Base-by-base conservation (phyloP, 1,140 invertebrate species). In the Cydia splendana region DNA sequence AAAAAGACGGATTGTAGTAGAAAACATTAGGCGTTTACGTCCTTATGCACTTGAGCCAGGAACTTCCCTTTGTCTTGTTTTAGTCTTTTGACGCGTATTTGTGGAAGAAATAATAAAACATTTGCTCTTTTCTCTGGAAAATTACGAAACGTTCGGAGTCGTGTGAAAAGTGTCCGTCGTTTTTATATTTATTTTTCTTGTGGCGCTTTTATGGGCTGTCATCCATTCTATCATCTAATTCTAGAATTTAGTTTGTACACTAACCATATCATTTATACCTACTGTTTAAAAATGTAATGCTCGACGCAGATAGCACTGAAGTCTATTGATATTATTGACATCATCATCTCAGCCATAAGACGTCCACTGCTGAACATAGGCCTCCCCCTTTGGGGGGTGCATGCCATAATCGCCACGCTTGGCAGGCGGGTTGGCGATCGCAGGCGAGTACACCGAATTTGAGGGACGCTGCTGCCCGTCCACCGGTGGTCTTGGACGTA, bases 51-150 rank as follows among this genome's bases (percentile, higher is more conserved):
- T 20, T 24, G 10, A 24, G 53, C 53, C 15, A 24, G 18, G 20
- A 24, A 62, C 20, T 62, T 62, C 7, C 18, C 9, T 62, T 62
- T 62, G 53, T 62, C 18, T 62, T 62, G 57, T 62, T 62, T 62
- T 62, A 62, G 57, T 62, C 57, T 62, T 57, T 57, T 62, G 57
- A 24, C 57, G 57, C 18, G 57, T 62, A 62, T 62, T 62, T 62
- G 57, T 7, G 20, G 18, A 24, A 62, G 57, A 62, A 62, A 62
- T 62, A 62, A 62, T 62, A 62, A 62, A 62, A 62, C 57, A 62
- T 62, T 62, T 62, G 18, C 18, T 24, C 20, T 24, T 62, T 62
- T 62, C 57, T 24, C 18, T 62, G 57, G 20, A 24, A 62, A 62
- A 62, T 62, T 20, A 62, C 20, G 20, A 62, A 62, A 62, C 20